Evolutionary conservation across 2,888 invertebrate species (phyloP), one percentile per base, ranked within the genome.

Genomic region (Heliconius ismenius): DNA sequence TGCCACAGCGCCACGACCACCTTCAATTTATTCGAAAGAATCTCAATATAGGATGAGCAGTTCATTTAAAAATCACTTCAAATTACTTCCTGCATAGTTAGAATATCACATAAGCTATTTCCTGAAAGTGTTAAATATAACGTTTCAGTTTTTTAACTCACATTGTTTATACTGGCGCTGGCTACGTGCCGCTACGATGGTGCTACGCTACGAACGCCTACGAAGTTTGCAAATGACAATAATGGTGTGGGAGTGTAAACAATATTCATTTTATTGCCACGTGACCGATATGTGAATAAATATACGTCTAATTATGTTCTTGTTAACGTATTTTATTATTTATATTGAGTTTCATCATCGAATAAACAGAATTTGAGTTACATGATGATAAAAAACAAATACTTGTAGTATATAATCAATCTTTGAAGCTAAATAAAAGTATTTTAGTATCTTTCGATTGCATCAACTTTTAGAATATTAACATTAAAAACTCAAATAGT

Each of bases 151-250:
- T 72, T 58, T 64, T 7, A 39, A 54, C 43, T n/a, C n/a, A 32
- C 28, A n/a, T 63, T 63, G 32, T 32, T 36, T 70, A 54, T n/a
- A 58, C 26, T 58, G 36, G 39, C 4, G 58, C 58, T 54, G 28
- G 32, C 43, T 76, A 76, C 76, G 39, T 39, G 65, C 24, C n/a
- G 72, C 73, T 76, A 76, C 76, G 43, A n/a, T 24, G 9, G 11
- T 1, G 15, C 65, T 76, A 73, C 65, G 73, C 72, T 76, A 73
- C 76, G 72, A 64, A 65, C 65, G 76, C 76, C 72, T 76, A 76
- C 76, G 72, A 60, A 39, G 60, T 58, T 60, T 73, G 76, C 26
- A 63, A 32, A 70, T 70, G 70, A 70, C 70, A 70, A 70, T 58
- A 58, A 32, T 54, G 28, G 70, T 36, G 70, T 70, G 70, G 58